These are phyloP conservation scores for Caiman crocodilus DNA, from an alignment of 2,797 vertebrate species.

Conservation along the genomic window DNA sequence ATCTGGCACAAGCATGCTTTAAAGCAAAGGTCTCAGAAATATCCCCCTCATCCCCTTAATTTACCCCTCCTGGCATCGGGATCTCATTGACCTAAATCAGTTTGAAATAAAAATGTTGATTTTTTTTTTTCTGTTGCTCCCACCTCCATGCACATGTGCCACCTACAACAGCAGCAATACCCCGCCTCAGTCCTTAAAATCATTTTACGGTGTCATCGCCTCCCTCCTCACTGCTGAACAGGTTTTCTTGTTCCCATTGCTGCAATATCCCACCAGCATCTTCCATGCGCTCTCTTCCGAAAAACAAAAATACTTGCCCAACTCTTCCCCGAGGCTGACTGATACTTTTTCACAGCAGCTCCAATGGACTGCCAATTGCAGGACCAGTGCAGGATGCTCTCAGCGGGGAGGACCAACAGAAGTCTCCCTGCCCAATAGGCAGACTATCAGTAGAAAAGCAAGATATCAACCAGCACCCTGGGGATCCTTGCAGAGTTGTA, in stretches of 20 bases:
- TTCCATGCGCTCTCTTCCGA: not conserved
- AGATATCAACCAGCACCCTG: not conserved
- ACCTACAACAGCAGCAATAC: not conserved
- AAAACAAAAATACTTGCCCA: not conserved
- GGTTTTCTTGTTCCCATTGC: not conserved
- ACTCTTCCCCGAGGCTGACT: not conserved
- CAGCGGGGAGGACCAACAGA: not conserved
- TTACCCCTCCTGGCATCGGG: not conserved
- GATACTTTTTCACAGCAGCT: not conserved
- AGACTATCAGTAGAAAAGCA: not conserved
- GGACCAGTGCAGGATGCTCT: fast-evolving
- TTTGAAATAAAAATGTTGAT: not conserved
- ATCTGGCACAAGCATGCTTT: not conserved
- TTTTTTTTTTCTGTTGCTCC: not conserved
- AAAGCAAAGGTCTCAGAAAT: not conserved
- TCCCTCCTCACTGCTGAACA: not conserved
- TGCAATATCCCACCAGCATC: not conserved
- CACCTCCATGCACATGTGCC: fast-evolving
- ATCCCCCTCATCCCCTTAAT: not conserved
- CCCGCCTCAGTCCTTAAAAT: not conserved
- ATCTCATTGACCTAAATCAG: not conserved
- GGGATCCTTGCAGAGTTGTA: too few species aligned
- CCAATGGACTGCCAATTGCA: not conserved
- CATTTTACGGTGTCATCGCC: not conserved
- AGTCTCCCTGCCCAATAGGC: not conserved